Conservation (phyloP, 2,888 invertebrate genomes). For the Nebria salina region DNA sequence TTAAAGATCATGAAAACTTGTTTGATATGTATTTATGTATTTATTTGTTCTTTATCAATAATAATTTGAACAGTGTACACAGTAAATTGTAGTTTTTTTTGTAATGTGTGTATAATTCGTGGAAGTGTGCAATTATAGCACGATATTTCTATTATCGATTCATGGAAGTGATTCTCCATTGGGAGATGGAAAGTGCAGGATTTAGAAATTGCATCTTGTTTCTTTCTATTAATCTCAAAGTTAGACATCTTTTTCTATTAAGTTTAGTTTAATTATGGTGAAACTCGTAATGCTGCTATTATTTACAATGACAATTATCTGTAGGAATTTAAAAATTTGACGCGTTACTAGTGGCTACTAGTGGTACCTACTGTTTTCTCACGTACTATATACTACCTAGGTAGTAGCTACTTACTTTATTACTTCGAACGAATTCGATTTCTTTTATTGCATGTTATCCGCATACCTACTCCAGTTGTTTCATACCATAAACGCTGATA, state of each 20-base stretch:
- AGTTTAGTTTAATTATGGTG: constrained; percentile 27
- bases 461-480: background rate
- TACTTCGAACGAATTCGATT: background rate
- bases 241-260: constrained; percentile 15
- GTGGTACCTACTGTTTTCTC: background rate
- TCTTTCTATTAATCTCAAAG: constrained; percentile 2
- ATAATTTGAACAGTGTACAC: background rate
- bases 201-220: background rate
- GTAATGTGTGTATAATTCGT: constrained; percentile 11
- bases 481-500: background rate
- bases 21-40: too few relatives aligned
- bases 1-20: too few relatives aligned
- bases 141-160: constrained; percentile 24
- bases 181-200: background rate
- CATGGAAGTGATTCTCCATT: constrained; percentile 14
- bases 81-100: background rate
- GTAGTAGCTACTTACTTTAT: background rate
- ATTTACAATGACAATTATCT: background rate
- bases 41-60: background rate
- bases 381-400: too few relatives aligned
- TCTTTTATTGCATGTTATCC: background rate
- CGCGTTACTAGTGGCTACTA: background rate
- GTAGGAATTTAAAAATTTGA: background rate
- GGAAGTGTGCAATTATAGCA: background rate
- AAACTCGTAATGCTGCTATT: constrained; percentile 2